Conservation (phyloP, 2,797 vertebrate genomes). For the Chrysocyon brachyurus region DNA sequence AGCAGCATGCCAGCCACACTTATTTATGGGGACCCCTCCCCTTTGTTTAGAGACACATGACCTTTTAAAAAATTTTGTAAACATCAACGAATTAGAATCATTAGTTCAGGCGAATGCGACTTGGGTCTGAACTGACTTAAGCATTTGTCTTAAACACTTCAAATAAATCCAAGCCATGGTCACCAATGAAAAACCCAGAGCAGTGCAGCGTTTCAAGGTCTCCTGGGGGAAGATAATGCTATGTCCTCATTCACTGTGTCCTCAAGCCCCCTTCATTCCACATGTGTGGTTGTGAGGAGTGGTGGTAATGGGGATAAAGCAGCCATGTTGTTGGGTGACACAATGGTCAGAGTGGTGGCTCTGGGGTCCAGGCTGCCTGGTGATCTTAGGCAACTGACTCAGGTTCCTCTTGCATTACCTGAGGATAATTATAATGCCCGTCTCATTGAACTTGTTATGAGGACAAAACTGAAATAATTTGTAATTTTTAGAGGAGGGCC, state of each 20-base stretch:
- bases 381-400: not conserved
- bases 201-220: not conserved
- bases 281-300: not conserved
- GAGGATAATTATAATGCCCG: not conserved
- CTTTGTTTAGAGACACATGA: slow-evolving; percentile 50
- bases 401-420: not conserved
- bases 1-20: not conserved
- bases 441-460: not conserved
- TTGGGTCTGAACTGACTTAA: not conserved
- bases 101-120: slow-evolving; percentile 20
- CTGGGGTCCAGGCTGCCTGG: not conserved
- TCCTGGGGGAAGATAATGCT: not conserved
- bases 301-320: not conserved
- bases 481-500: not conserved
- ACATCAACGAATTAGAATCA: not conserved
- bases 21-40: not conserved
- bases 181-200: not conserved
- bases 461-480: not conserved
- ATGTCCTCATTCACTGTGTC: not conserved
- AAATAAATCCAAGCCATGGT: not conserved
- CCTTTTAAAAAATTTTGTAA: not conserved
- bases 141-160: slow-evolving; percentile 50
- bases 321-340: not conserved
- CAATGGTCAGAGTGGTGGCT: not conserved
- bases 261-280: rapidly evolving